A percentile compares a stretch with the other conserved stretches of the same genome.
These are phyloP conservation scores for Centrocercus urophasianus DNA, from an alignment of 2,113 vertebrate species.

Conservation along the genomic window DNA sequence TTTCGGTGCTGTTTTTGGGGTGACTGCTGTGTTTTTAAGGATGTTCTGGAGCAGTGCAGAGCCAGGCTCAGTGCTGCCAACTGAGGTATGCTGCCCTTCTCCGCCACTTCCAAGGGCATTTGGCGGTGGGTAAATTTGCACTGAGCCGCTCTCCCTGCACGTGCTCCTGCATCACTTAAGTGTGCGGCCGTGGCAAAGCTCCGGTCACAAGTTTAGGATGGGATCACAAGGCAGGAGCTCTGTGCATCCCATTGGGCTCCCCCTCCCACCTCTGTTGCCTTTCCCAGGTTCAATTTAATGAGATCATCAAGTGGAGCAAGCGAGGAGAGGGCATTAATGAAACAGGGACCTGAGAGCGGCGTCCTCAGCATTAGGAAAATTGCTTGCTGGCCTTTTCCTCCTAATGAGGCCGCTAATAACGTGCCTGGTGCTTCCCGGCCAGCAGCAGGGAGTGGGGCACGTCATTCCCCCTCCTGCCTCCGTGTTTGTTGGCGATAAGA, in stretches of 20 bases:
- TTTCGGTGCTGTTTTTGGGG: slow-evolving; percentile 50
- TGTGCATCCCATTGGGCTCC: not conserved
- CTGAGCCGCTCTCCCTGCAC: not conserved
- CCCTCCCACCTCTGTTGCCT: accelerated
- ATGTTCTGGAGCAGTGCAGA: not conserved
- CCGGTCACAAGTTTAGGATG: not conserved
- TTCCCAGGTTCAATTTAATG: not conserved
- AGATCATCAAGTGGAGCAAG: accelerated
- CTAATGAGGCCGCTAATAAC: not conserved
- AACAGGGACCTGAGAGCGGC: not conserved
- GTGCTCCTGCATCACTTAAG: slow-evolving; percentile 66
- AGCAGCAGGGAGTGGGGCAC: accelerated
- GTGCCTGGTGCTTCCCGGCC: not conserved
- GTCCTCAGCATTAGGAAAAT: not conserved
- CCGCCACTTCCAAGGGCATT: slow-evolving; percentile 71
- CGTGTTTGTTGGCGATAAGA: not conserved
- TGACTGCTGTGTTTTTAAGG: not conserved
- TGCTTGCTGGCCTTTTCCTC: slow-evolving; percentile 1
- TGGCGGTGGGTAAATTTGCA: slow-evolving; percentile 10
- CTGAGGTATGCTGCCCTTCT: slow-evolving; percentile 76
- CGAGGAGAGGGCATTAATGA: not conserved
- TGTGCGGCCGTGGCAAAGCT: not conserved
- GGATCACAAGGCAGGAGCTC: not conserved
- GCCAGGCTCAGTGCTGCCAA: slow-evolving; percentile 61
- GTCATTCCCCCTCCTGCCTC: not conserved